phyloP scores from a whole-genome alignment of 2,113 vertebrate species.

The Scatophagus argus region DNA sequence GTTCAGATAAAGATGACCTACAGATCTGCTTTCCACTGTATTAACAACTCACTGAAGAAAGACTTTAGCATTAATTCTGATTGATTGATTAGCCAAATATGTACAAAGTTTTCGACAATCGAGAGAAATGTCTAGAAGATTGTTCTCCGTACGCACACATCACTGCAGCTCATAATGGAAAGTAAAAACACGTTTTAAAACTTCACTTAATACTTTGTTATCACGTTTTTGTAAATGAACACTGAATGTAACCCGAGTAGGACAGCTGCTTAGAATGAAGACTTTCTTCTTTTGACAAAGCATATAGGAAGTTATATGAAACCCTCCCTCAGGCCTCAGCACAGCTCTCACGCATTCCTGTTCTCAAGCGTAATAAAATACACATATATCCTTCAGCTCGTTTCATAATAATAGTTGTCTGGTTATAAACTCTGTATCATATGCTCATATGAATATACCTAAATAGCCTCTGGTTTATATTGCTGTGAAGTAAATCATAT shows the following conservation, averaged over 20 bases:
- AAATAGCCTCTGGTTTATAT: no score
- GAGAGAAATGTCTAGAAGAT: neutral
- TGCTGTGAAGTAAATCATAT: no score
- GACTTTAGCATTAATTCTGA: no score
- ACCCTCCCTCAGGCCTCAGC: neutral
- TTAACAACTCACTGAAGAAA: no score
- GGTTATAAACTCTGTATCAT: no score
- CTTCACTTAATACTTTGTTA: neutral
- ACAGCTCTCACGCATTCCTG: neutral
- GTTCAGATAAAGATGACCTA: no score
- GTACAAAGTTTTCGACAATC: no score
- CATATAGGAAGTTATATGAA: neutral
- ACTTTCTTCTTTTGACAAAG: neutral
- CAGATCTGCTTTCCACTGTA: no score
- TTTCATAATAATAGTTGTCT: neutral
- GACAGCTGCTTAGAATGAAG: neutral
- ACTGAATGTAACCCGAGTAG: neutral
- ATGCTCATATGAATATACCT: no score
- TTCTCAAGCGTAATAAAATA: neutral
- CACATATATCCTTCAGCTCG: neutral
- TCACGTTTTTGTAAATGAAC: neutral
- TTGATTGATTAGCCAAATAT: no score
- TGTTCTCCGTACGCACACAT: neutral
- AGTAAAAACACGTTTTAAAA: neutral
- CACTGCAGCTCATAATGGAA: neutral